Conservation (phyloP, 2,113 vertebrate genomes). For the Ammospiza nelsoni region DNA sequence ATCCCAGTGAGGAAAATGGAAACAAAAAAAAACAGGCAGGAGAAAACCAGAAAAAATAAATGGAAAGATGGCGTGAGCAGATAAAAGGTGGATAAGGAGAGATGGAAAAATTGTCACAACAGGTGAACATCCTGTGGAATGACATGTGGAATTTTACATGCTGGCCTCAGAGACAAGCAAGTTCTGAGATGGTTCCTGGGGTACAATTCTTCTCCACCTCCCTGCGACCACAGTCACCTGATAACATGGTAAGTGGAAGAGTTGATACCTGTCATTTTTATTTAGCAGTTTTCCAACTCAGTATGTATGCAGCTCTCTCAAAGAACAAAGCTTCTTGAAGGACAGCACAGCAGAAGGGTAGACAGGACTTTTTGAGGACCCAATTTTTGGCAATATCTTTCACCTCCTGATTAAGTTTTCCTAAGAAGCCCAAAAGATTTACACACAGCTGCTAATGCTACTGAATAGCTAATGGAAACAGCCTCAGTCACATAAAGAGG, state of each 20-base stretch:
- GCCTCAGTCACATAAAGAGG: background rate
- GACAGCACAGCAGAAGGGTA: background rate
- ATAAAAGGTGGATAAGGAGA: background rate
- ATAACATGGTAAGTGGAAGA: rapidly evolving
- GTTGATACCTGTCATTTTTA: background rate
- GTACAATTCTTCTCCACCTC: background rate
- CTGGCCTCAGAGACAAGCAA: rapidly evolving
- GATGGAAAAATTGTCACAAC: background rate
- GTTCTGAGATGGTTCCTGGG: rapidly evolving
- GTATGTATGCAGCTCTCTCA: background rate
- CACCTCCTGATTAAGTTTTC: background rate
- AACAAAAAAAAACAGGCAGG: background rate
- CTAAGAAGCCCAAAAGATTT: background rate
- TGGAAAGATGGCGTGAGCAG: rapidly evolving
- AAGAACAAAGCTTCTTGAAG: background rate
- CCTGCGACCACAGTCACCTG: rapidly evolving
- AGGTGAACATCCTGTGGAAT: background rate
- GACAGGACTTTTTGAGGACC: background rate
- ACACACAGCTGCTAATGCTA: background rate
- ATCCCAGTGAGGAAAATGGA: background rate
- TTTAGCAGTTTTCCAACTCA: background rate
- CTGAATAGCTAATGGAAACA: background rate
- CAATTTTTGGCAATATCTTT: background rate
- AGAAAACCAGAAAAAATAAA: background rate
- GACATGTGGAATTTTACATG: background rate